phyloP scores from a whole-genome alignment of 2,888 invertebrate species.

The Synergus japonicus region DNA sequence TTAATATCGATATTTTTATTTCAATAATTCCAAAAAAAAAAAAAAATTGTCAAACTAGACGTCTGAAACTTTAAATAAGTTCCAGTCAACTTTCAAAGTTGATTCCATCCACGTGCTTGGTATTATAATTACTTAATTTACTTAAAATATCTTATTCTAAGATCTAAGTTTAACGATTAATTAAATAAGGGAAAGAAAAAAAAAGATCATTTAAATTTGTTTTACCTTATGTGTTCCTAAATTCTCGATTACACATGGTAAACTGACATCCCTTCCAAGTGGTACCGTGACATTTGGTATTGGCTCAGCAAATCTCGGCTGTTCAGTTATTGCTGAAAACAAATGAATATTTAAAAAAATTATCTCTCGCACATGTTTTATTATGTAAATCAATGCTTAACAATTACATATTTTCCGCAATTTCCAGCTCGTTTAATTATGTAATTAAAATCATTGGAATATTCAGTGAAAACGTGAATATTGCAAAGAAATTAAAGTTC shows the following conservation, averaged over 20 bases:
- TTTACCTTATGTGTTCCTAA: constrained; percentile 90
- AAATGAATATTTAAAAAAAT: constrained; percentile 56
- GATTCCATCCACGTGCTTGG: too few species aligned
- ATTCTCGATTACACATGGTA: constrained; percentile 94
- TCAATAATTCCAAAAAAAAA: too few species aligned
- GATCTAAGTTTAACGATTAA: not conserved
- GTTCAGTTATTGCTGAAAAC: constrained; percentile 89
- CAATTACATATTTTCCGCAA: too few species aligned
- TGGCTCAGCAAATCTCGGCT: constrained; percentile 92
- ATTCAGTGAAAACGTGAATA: not conserved
- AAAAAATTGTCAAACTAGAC: too few species aligned
- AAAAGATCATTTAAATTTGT: not conserved
- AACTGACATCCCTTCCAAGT: constrained; percentile 91
- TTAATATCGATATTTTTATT: too few species aligned
- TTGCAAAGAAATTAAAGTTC: not conserved
- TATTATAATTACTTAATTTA: too few species aligned
- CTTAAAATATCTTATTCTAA: not conserved
- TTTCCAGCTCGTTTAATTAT: too few species aligned
- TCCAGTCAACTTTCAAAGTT: too few species aligned
- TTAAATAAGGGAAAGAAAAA: not conserved
- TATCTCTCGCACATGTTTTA: not conserved
- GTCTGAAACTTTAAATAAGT: too few species aligned
- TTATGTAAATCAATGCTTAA: not conserved
- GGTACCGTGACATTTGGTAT: constrained; percentile 96
- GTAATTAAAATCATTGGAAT: too few species aligned